These are phyloP conservation scores for Bombus superbus DNA, from an alignment of 1,140 invertebrate genomes.

Conservation along the genomic window DNA sequence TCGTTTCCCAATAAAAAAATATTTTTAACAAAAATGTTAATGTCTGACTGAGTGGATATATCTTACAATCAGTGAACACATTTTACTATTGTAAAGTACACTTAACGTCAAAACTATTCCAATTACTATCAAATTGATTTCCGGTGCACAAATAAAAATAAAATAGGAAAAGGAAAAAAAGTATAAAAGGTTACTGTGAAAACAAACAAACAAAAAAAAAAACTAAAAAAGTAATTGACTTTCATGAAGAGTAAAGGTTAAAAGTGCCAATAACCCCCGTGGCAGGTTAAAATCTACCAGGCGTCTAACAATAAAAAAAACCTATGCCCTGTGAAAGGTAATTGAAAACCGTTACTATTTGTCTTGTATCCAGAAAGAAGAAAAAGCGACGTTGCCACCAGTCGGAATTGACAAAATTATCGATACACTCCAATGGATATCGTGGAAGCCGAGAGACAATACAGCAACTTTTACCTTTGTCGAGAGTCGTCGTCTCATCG, in stretches of 20 bases:
- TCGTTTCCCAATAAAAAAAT: neutral
- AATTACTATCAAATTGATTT: neutral
- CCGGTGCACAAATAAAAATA: neutral
- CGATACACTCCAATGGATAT: neutral
- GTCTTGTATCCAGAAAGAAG: neutral
- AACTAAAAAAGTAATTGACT: neutral
- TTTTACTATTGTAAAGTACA: neutral
- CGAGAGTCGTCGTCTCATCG: conserved; percentile 16
- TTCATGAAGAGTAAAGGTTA: neutral
- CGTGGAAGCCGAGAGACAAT: conserved; percentile 14
- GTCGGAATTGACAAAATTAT: conserved; percentile 10
- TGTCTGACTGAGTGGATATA: neutral
- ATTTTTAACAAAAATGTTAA: neutral
- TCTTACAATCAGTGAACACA: neutral
- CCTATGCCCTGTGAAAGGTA: neutral
- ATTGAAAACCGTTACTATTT: neutral
- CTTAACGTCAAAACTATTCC: neutral
- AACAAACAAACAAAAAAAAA: neutral
- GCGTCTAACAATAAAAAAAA: neutral
- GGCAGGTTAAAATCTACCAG: neutral
- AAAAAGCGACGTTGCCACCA: neutral
- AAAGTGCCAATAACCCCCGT: neutral
- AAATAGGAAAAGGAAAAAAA: neutral
- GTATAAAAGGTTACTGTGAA: neutral
- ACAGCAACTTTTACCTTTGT: conserved; percentile 4